phyloP scores from a whole-genome alignment of 53 echinoderm and acorn worm species.

The Apostichopus leukothele region DNA sequence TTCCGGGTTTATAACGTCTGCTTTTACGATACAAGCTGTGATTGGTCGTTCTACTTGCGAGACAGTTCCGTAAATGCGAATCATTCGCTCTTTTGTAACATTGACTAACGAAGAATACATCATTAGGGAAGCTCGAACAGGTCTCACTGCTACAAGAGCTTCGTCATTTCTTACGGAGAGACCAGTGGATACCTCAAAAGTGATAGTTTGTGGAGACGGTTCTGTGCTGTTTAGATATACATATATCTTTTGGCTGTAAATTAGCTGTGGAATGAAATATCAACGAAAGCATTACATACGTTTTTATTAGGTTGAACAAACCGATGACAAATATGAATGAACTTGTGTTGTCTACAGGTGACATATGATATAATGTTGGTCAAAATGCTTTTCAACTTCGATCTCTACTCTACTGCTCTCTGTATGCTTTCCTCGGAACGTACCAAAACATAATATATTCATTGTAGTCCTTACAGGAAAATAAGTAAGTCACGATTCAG shows the following conservation, averaged over 20 bases:
- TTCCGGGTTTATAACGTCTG: background rate
- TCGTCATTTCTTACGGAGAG: background rate
- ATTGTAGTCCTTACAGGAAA: too few species aligned
- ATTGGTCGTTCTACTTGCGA: slow-evolving; percentile 10
- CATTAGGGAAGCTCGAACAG: background rate
- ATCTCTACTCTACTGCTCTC: too few species aligned
- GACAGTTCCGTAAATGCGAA: background rate
- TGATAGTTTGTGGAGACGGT: background rate
- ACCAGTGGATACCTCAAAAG: background rate
- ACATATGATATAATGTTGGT: too few species aligned
- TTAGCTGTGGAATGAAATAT: background rate
- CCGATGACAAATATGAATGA: too few species aligned
- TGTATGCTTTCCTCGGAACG: too few species aligned
- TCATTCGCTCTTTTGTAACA: background rate
- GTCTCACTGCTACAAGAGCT: background rate
- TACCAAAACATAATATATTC: too few species aligned
- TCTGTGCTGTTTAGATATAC: background rate
- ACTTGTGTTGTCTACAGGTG: too few species aligned
- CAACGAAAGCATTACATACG: too few species aligned
- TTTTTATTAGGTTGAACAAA: too few species aligned
- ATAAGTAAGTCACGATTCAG: too few species aligned
- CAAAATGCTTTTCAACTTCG: too few species aligned
- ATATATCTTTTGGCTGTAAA: background rate
- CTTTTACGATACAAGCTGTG: background rate
- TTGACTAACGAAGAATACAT: background rate